Base-by-base conservation (phyloP, 2,888 invertebrate species). In the Rugalucina vietnamica region DNA sequence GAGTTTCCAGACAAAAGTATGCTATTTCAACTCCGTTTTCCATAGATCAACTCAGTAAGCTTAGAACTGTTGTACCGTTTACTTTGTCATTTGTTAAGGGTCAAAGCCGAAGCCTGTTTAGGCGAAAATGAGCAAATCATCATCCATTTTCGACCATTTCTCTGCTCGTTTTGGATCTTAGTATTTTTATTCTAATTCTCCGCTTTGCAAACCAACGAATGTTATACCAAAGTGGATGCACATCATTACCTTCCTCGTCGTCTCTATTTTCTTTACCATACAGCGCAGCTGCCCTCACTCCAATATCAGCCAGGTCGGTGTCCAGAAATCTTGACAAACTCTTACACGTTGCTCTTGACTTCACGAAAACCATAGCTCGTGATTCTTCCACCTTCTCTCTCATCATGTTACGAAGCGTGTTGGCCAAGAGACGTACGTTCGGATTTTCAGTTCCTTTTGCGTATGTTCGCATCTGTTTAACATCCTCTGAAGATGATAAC, bases 341-440 rank as follows among this genome's bases (percentile, higher is more conserved):
- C 24, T 69, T 81, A 36, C 81, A 75, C 4, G 81, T 81, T 43
- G 81, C 76, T 5, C 81, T 10, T 4, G 75, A 49, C 12, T 81
- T 43, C 49, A 81, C 81, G 43, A 81, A 81, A 14, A 81, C 57
- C 75, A 81, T 81, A 32, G 76, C 81, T 14, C 81, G 60, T 0
- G 81, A 81, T 8, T 81, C 76, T n/a, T 75, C 76, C 8, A 65
- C 81, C 21, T 75, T 74, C 1, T 81, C 76, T 3, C 37, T 24
- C 18, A 81, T 24, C 70, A 76, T 65, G 0, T 54, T 49, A 5
- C 54, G 34, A 1, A 81, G 43, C 14, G 49, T 34, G 34, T 70
- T 43, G 29, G 70, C 70, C 18, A 81, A 18, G 3, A 70, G 37
- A 5, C 49, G 36, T 1, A 81, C 69, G 29, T 81, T 81, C 27